Conservation (phyloP, 2,113 vertebrate species). For the Mesocricetus auratus region DNA sequence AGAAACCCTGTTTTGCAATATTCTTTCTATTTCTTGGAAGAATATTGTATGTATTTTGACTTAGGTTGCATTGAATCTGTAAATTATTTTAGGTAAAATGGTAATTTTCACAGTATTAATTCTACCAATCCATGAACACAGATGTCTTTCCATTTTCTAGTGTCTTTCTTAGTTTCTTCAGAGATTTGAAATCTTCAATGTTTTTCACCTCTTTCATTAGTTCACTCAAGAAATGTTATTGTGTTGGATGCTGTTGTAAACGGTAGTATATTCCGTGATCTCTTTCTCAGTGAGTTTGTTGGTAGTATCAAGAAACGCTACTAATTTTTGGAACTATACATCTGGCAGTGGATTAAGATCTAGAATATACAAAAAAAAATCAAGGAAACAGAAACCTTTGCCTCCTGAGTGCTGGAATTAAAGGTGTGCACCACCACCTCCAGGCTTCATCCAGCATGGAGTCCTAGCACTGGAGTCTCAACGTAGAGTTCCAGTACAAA, state of each 20-base stretch:
- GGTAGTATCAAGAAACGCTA: not conserved
- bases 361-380: not conserved
- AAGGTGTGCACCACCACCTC: not conserved
- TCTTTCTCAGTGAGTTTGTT: not conserved
- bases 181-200: not conserved
- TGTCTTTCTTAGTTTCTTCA: not conserved
- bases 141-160: not conserved
- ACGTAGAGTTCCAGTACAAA: too few relatives aligned
- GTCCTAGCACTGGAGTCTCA: not conserved
- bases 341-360: not conserved
- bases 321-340: not conserved
- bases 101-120: not conserved
- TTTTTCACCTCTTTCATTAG: not conserved
- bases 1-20: too few relatives aligned
- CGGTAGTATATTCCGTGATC: too few relatives aligned
- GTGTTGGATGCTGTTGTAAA: not conserved
- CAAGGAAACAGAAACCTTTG: not conserved
- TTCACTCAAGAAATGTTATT: not conserved
- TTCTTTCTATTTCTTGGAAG: not conserved
- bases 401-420: not conserved
- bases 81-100: not conserved
- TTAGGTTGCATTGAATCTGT: not conserved
- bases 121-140: not conserved
- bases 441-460: not conserved
- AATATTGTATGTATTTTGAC: not conserved